These are phyloP conservation scores for Sialia sialis DNA, from an alignment of 2,113 vertebrate genomes.

Conservation along the genomic window DNA sequence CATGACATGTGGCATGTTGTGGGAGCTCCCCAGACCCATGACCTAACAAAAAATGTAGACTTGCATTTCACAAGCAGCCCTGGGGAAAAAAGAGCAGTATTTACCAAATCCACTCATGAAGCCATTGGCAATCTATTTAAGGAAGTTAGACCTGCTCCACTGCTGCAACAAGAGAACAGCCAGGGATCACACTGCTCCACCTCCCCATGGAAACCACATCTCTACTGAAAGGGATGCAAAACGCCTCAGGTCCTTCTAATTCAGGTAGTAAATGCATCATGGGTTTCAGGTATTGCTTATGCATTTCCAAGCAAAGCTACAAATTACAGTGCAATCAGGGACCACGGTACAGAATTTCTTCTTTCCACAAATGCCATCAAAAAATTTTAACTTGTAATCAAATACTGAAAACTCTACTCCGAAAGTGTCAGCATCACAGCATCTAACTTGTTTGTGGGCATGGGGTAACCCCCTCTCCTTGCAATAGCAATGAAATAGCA, in stretches of 20 bases:
- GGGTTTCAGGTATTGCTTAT: background rate
- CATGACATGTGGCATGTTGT: accelerated
- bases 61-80: background rate
- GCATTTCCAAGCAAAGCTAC: background rate
- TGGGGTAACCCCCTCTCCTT: background rate
- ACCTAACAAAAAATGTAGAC: background rate
- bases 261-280: background rate
- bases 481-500: background rate
- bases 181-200: background rate
- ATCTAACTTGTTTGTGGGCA: background rate
- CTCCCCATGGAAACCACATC: background rate
- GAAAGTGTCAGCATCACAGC: background rate
- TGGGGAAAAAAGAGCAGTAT: background rate
- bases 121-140: background rate
- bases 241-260: background rate
- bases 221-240: background rate
- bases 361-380: background rate
- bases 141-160: background rate
- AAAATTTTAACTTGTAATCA: background rate
- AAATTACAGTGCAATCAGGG: background rate
- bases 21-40: background rate
- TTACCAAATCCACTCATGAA: background rate
- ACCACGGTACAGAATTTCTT: background rate
- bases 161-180: background rate
- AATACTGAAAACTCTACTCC: background rate